Percentiles rank a stretch among this genome's conserved stretches.
These are phyloP conservation scores for Amblyopsis hoosieri DNA, from an alignment of 2,797 vertebrate genomes.

Conservation along the genomic window DNA sequence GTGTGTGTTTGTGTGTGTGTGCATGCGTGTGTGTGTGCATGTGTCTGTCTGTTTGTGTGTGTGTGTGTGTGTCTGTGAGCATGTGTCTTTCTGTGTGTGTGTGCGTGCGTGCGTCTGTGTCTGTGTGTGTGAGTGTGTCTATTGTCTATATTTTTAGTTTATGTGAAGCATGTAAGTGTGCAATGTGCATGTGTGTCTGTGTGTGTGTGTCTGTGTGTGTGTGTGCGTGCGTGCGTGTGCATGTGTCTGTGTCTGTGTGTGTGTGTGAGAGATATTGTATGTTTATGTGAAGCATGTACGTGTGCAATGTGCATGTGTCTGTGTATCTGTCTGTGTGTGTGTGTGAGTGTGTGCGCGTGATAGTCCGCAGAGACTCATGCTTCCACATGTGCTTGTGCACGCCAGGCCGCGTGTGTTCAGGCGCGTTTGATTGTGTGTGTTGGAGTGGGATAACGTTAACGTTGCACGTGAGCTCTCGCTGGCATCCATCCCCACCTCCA, in stretches of 20 bases:
- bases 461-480: too few species aligned
- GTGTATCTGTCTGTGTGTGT: conserved; percentile 2
- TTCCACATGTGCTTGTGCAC: conserved; percentile 28
- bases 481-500: background rate
- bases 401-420: background rate
- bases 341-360: conserved; percentile 18
- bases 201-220: conserved; percentile 22
- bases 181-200: conserved; percentile 31
- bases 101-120: conserved; percentile 8
- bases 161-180: conserved; percentile 36
- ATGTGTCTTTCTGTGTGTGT: conserved; percentile 10
- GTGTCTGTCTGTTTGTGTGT: conserved; percentile 1
- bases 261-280: conserved; percentile 30
- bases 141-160: conserved; percentile 8
- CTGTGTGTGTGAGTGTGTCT: conserved; percentile 33
- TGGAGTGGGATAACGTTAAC: background rate
- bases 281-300: conserved; percentile 32
- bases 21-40: conserved; percentile 1
- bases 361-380: conserved; percentile 34
- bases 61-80: conserved; percentile 6
- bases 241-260: background rate
- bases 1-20: background rate
- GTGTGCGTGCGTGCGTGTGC: conserved; percentile 23
- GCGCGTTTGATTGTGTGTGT: background rate
- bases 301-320: conserved; percentile 12